Conservation (phyloP, 2,888 invertebrate species). For the Clunio marinus region DNA sequence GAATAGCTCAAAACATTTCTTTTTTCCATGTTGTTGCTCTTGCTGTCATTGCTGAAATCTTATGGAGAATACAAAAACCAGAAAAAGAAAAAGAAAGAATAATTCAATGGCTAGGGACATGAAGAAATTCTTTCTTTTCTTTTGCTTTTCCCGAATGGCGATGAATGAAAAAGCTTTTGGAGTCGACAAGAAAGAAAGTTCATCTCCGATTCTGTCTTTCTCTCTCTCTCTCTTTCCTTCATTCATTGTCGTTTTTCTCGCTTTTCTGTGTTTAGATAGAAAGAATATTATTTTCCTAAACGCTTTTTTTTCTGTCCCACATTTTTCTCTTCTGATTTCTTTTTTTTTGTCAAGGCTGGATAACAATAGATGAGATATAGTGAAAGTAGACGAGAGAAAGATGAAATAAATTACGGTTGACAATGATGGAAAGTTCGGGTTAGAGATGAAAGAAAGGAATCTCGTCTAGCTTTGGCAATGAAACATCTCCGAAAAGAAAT, state of each 20-base stretch:
- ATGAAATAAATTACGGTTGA: slow-evolving; percentile 37
- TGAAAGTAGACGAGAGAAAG: background rate
- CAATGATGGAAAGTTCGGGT: slow-evolving; percentile 23
- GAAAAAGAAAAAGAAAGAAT: background rate
- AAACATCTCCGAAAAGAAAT: background rate
- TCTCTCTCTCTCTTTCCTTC: background rate
- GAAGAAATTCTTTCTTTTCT: background rate
- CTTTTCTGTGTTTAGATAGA: background rate
- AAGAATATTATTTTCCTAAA: background rate
- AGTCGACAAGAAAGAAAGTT: slow-evolving; percentile 17
- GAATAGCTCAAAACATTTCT: background rate
- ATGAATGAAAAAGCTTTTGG: slow-evolving; percentile 24
- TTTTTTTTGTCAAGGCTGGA: background rate
- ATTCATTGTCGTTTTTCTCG: background rate
- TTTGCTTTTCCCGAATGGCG: background rate
- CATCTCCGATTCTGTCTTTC: slow-evolving; percentile 1
- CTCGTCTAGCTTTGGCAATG: background rate
- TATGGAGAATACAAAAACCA: background rate
- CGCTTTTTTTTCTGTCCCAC: background rate
- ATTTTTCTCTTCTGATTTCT: background rate
- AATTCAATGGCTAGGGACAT: background rate
- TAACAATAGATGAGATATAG: background rate
- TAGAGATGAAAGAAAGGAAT: background rate
- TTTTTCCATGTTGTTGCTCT: background rate
- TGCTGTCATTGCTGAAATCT: background rate